Conservation (phyloP, 2,888 invertebrate species). For the Tolmerus cingulatus region DNA sequence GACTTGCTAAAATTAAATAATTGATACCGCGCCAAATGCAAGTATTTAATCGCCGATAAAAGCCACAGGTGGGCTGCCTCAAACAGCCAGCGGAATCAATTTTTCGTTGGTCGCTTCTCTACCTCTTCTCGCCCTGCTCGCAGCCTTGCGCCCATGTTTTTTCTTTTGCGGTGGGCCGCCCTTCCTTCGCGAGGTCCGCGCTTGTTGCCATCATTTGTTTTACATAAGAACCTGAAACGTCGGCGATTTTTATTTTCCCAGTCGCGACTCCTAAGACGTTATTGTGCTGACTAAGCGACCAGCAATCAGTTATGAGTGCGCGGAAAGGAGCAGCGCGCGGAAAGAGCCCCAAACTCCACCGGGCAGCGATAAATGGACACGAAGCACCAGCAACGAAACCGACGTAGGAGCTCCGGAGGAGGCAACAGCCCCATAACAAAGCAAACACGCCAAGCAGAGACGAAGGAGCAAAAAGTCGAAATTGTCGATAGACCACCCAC, state of each 20-base stretch:
- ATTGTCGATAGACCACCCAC: slow-evolving; percentile 42
- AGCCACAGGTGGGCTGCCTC: slow-evolving; percentile 31
- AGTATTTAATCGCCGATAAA: slow-evolving; percentile 39
- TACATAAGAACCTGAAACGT: slow-evolving; percentile 27
- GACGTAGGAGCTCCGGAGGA: slow-evolving; percentile 29
- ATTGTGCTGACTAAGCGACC: slow-evolving; percentile 10
- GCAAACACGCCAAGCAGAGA: slow-evolving; percentile 9
- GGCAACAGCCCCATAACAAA: slow-evolving; percentile 40
- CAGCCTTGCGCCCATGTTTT: background rate
- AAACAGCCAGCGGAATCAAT: slow-evolving; percentile 14
- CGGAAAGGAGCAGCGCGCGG: background rate
- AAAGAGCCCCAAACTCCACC: background rate
- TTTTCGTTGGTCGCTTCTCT: background rate
- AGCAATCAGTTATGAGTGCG: slow-evolving; percentile 17
- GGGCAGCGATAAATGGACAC: slow-evolving; percentile 31
- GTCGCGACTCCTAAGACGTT: background rate
- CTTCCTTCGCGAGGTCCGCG: background rate
- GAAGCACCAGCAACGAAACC: slow-evolving; percentile 29
- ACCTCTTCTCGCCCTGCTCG: background rate
- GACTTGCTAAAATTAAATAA: slow-evolving; percentile 20
- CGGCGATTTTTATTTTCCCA: slow-evolving; percentile 2
- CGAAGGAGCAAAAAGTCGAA: slow-evolving; percentile 2
- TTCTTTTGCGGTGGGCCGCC: background rate
- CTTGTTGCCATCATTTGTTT: slow-evolving; percentile 37
- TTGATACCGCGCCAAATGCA: slow-evolving; percentile 42